A percentile compares a stretch with the other conserved stretches of the same genome.
Conservation (phyloP, 2,888 invertebrate genomes). For the Luperina testacea region DNA sequence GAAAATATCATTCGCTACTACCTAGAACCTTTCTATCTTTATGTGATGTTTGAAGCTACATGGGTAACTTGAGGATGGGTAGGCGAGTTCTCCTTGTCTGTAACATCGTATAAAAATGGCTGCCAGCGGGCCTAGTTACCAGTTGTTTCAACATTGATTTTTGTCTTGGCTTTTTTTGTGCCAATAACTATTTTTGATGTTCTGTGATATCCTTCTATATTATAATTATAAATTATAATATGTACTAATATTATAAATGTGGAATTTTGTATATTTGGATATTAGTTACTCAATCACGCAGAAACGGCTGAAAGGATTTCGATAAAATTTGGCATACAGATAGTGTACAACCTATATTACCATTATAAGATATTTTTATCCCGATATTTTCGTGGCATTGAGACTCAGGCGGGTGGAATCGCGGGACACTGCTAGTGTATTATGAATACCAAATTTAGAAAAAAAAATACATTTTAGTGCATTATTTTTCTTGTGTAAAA, state of each 20-base stretch:
- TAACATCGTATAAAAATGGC: neutral
- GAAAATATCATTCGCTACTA: slow-evolving; percentile 17
- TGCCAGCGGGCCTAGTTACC: no score
- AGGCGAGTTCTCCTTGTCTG: neutral
- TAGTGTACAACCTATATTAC: no score
- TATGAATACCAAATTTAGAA: no score
- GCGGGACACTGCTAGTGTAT: no score
- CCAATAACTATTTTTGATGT: neutral
- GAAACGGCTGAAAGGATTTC: neutral
- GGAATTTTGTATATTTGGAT: neutral
- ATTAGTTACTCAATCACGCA: neutral
- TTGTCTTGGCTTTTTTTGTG: no score
- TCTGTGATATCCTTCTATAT: neutral
- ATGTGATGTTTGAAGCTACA: neutral
- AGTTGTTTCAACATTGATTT: neutral
- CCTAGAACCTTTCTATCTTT: neutral
- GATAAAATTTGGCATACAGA: neutral
- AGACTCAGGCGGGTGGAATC: neutral
- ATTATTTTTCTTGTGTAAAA: neutral
- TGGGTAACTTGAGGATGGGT: neutral
- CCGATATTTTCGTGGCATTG: no score
- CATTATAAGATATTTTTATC: neutral
- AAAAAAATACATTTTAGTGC: neutral
- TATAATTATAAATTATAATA: neutral
- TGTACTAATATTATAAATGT: neutral